These are phyloP conservation scores for Papilio glaucus DNA, from an alignment of 1,140 invertebrate genomes.

Conservation along the genomic window DNA sequence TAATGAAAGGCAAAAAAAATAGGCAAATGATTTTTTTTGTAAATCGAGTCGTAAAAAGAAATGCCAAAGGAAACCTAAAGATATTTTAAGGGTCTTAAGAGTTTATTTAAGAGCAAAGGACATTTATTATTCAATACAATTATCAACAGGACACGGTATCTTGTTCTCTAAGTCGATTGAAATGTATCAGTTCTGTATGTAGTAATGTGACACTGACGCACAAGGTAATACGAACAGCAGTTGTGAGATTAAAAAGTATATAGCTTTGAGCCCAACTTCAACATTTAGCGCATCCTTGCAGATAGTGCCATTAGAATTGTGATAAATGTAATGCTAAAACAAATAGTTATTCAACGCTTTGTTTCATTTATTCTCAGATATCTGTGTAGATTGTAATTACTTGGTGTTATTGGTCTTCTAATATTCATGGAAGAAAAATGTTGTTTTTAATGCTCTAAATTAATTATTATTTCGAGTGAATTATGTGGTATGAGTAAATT, in stretches of 20 bases:
- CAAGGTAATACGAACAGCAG: neutral
- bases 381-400: neutral
- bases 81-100: too few relatives aligned
- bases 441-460: too few relatives aligned
- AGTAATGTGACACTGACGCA: slow-evolving; percentile 28
- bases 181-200: neutral
- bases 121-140: too few relatives aligned
- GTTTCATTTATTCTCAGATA: slow-evolving; percentile 6
- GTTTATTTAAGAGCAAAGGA: too few relatives aligned
- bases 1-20: too few relatives aligned
- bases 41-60: too few relatives aligned
- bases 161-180: neutral
- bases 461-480: too few relatives aligned
- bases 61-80: too few relatives aligned
- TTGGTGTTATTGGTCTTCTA: neutral
- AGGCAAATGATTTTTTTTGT: too few relatives aligned
- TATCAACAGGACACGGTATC: too few relatives aligned
- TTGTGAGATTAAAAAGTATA: slow-evolving; percentile 4
- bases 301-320: slow-evolving; percentile 6
- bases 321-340: slow-evolving; percentile 18
- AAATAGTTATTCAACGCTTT: slow-evolving; percentile 17
- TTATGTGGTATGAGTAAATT: too few relatives aligned
- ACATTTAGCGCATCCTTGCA: slow-evolving; percentile 35
- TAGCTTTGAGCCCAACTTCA: slow-evolving; percentile 39
- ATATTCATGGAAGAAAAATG: too few relatives aligned